Conservation (phyloP, 1,140 invertebrate species). For the Sarcophaga bullata region DNA sequence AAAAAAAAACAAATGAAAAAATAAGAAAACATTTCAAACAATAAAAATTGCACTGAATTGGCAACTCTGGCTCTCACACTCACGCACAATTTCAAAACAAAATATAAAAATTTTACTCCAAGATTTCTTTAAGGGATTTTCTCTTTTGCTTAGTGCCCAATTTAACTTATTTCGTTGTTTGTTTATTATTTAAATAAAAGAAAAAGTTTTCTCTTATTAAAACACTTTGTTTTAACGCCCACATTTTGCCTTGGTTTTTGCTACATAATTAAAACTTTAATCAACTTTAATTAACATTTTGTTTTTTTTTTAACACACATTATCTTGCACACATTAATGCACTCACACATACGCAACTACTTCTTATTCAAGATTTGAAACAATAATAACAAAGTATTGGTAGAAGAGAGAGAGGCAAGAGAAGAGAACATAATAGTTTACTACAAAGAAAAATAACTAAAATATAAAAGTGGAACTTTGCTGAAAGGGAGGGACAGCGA, state of each 20-base stretch:
- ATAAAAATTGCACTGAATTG: background rate
- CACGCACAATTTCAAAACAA: background rate
- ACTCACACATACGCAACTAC: background rate
- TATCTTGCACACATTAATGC: background rate
- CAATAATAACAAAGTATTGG: background rate
- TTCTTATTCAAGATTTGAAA: background rate
- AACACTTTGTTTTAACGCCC: background rate
- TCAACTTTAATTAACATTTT: background rate
- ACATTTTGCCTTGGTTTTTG: background rate
- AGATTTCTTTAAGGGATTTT: background rate
- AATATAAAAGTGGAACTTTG: constrained; percentile 7
- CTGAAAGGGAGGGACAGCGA: background rate
- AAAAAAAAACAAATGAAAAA: too few relatives aligned
- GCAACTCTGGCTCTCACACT: background rate
- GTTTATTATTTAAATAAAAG: background rate
- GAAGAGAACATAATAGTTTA: constrained; percentile 20
- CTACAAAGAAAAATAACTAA: constrained; percentile 23
- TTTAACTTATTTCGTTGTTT: background rate
- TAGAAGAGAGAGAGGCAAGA: background rate
- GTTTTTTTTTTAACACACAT: background rate
- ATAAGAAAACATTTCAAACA: background rate
- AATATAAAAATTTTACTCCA: background rate
- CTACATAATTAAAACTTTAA: constrained; percentile 6
- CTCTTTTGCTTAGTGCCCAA: background rate
- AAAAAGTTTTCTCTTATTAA: constrained; percentile 2